Base-by-base conservation (phyloP, 2,113 vertebrate genomes). In the Numenius arquata region DNA sequence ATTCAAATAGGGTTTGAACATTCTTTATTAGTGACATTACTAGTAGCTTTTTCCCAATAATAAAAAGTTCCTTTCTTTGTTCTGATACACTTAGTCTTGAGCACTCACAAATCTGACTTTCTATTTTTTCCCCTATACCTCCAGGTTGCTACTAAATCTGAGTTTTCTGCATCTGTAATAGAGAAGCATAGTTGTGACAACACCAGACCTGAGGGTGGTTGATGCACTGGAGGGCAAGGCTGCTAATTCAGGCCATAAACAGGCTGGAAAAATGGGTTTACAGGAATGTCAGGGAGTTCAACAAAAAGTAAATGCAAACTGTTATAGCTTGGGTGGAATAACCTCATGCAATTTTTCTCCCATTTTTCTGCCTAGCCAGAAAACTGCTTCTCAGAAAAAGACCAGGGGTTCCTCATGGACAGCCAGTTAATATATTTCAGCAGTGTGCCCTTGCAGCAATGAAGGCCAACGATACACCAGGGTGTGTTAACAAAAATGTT, bases 191-290 rank as follows among this genome's bases (percentile, higher is more conserved):
- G 29, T 8, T 73, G 34, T 40, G 45, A 45, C 19, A 48, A 9
- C 21, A 92, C 30, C 21, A 74, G 4, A 7, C 16, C 14, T n/a
- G 11, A 7, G 11, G 13, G 2, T 2, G 1, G 18, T 3, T 70
- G 48, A 17, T 45, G 50, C 22, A 70, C 3, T 53, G 50, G 8
- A 89, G 27, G 11, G 11, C 36, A 90, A 76, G 34, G 7, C 43
- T 75, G 15, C 29, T 72, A 20, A 17, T 63, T 58, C 47, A 36
- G 59, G 13, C 58, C 48, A 61, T 21, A 65, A 59, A 68, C 21
- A 32, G 61, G 16, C 29, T 61, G 27, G 27, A 40, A 71, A 70
- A 80, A 66, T 5, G 18, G 22, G 40, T 52, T 21, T 29, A 48
- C 23, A 38, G 23, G 14, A 66, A 19, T 16, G 8, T 14, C 36